Evolutionary conservation across 2,888 invertebrate genomes (phyloP).

Genomic region (Noctua janthina): DNA sequence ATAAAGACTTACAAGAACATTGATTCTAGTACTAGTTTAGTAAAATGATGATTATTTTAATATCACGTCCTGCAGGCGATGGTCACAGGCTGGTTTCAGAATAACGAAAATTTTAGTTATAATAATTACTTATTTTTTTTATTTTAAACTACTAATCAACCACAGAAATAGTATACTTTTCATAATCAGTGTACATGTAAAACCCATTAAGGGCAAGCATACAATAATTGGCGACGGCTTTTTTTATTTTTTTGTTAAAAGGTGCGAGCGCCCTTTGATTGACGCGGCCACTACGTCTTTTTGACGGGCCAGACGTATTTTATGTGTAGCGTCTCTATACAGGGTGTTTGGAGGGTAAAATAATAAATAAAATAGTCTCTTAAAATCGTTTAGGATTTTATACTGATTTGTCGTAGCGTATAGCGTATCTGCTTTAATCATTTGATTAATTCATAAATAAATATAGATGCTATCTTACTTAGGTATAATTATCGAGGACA

Average conservation of each 20-base stretch:
- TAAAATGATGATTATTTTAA: not conserved
- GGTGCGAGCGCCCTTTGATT: slow-evolving; percentile 82
- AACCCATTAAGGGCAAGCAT: slow-evolving; percentile 87
- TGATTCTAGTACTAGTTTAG: not conserved
- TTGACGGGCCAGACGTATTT: slow-evolving; percentile 86
- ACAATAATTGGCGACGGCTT: slow-evolving; percentile 85
- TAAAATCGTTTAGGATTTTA: not conserved
- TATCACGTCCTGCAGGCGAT: not conserved
- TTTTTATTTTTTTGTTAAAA: slow-evolving; percentile 80
- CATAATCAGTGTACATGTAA: slow-evolving; percentile 84
- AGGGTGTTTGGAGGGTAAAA: slow-evolving; percentile 69
- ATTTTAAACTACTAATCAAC: slow-evolving; percentile 22
- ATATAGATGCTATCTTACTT: not conserved
- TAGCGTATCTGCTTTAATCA: not conserved
- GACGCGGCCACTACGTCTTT: slow-evolving; percentile 88
- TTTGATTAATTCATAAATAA: not conserved
- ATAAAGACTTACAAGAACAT: not conserved
- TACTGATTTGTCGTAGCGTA: too few species aligned
- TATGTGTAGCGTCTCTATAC: slow-evolving; percentile 76
- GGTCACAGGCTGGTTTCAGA: not conserved
- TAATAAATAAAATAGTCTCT: not conserved
- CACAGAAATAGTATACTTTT: slow-evolving; percentile 75
- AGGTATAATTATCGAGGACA: too few species aligned
- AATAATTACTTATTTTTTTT: slow-evolving; percentile 5
- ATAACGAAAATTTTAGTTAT: not conserved